These are phyloP conservation scores for Phocides pigmalion DNA, from an alignment of 1,140 invertebrate species.

Conservation along the genomic window DNA sequence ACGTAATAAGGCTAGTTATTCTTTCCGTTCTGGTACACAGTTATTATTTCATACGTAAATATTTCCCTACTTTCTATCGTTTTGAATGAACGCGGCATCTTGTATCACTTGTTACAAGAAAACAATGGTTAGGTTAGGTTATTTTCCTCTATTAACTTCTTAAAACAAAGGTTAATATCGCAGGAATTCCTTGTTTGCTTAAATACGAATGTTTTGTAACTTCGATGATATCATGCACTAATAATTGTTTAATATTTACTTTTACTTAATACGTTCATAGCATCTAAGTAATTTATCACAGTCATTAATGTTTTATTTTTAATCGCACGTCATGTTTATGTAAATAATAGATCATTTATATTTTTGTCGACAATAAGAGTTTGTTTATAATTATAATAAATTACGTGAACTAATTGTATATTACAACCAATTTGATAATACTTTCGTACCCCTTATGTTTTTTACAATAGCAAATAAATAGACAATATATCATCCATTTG, in stretches of 20 bases:
- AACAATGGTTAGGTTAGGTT: constrained; percentile 6
- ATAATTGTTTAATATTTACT: constrained; percentile 16
- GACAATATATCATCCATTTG: too few relatives aligned
- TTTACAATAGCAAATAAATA: too few relatives aligned
- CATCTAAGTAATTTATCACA: not conserved
- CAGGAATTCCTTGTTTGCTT: constrained; percentile 13
- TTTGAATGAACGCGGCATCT: not conserved
- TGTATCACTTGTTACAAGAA: not conserved
- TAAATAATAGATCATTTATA: too few relatives aligned
- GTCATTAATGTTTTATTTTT: too few relatives aligned
- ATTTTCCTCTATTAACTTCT: not conserved
- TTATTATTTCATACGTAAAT: not conserved
- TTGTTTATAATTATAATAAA: too few relatives aligned
- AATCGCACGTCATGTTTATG: too few relatives aligned
- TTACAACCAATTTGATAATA: too few relatives aligned
- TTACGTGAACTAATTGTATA: too few relatives aligned
- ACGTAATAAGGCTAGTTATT: not conserved
- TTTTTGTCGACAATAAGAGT: too few relatives aligned
- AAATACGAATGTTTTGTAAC: constrained; percentile 15
- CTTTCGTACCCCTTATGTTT: too few relatives aligned
- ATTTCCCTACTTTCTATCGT: constrained; percentile 8
- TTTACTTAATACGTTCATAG: constrained; percentile 17
- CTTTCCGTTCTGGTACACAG: not conserved
- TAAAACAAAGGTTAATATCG: constrained; percentile 21
- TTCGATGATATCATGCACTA: constrained; percentile 14